Percentiles rank a stretch among this genome's conserved stretches.
These are phyloP conservation scores for Coranthus polyacanthus DNA, from an alignment of 2,797 vertebrate species.

Conservation along the genomic window DNA sequence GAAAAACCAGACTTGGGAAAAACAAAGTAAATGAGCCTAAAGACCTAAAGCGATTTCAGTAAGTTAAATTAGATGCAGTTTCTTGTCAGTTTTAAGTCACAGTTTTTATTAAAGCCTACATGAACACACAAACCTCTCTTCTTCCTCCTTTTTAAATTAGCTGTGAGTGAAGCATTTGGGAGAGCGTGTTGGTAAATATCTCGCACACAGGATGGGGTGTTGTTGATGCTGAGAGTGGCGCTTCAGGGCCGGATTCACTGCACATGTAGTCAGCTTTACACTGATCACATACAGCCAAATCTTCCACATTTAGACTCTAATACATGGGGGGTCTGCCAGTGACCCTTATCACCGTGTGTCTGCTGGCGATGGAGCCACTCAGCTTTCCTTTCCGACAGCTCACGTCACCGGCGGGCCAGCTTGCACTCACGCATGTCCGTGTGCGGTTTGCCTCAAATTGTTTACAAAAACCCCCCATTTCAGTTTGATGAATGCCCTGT, in stretches of 20 bases:
- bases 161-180: constrained; percentile 1
- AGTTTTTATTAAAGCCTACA: constrained; percentile 9
- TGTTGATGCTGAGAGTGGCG: constrained; percentile 67
- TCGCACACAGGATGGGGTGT: constrained; percentile 25
- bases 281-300: constrained; percentile 57
- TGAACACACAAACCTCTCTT: constrained; percentile 10
- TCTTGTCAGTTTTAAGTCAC: constrained; percentile 3
- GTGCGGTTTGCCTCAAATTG: constrained; percentile 35
- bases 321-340: constrained; percentile 29
- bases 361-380: constrained; percentile 34
- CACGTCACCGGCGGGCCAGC: constrained; percentile 10
- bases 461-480: constrained; percentile 39
- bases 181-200: constrained; percentile 20
- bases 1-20: constrained; percentile 15
- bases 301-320: constrained; percentile 44
- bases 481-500: constrained; percentile 35
- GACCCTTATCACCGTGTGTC: constrained; percentile 58
- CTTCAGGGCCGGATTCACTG: constrained; percentile 64
- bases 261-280: constrained; percentile 56
- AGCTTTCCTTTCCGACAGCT: constrained; percentile 12
- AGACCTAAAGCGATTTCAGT: background rate
- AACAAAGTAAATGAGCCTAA: constrained; percentile 9
- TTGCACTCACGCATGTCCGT: background rate
- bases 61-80: constrained; percentile 23
- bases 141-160: constrained; percentile 21